Evolutionary conservation across 30 jellyfish, hydroid and myxozoan genomes (phyloP).

Genomic region (Aurelia sp.): DNA sequence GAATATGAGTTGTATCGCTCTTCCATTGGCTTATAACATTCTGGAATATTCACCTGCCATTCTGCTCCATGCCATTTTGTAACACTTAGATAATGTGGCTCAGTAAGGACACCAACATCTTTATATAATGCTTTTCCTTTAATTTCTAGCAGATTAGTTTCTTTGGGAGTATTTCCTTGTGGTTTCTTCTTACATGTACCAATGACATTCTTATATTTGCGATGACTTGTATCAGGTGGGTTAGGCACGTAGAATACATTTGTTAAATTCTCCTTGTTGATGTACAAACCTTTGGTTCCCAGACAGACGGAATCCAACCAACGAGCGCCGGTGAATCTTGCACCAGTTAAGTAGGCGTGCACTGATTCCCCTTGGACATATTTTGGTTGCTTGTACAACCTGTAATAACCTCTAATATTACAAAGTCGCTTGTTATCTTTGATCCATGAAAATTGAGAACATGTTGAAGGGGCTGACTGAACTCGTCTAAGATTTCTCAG

Average conservation of each 20-base stretch:
- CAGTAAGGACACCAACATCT: slow-evolving; percentile 52
- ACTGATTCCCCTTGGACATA: slow-evolving; percentile 31
- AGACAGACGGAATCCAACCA: slow-evolving; percentile 54
- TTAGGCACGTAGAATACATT: slow-evolving; percentile 51
- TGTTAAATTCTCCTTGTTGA: slow-evolving; percentile 37
- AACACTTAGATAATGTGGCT: slow-evolving; percentile 30
- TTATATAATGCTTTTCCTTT: slow-evolving; percentile 29
- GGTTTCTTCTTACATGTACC: not conserved
- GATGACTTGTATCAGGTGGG: not conserved
- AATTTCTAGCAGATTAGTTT: not conserved
- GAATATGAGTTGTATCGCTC: slow-evolving; percentile 54
- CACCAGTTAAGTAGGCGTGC: slow-evolving; percentile 59
- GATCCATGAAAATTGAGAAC: slow-evolving; percentile 71
- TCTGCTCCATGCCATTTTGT: slow-evolving; percentile 76
- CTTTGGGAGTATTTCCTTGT: not conserved
- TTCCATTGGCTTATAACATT: slow-evolving; percentile 20
- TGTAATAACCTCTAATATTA: slow-evolving; percentile 57
- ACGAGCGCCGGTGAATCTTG: slow-evolving; percentile 61
- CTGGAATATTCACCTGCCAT: slow-evolving; percentile 62
- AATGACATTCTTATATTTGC: not conserved
- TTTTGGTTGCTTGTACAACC: slow-evolving; percentile 24
- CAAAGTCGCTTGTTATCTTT: slow-evolving; percentile 65
- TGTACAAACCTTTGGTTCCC: slow-evolving; percentile 31
- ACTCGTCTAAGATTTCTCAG: slow-evolving; percentile 42
- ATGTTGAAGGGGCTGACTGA: slow-evolving; percentile 57